Conservation (phyloP, 2,797 vertebrate genomes). For the Strix occidentalis region DNA sequence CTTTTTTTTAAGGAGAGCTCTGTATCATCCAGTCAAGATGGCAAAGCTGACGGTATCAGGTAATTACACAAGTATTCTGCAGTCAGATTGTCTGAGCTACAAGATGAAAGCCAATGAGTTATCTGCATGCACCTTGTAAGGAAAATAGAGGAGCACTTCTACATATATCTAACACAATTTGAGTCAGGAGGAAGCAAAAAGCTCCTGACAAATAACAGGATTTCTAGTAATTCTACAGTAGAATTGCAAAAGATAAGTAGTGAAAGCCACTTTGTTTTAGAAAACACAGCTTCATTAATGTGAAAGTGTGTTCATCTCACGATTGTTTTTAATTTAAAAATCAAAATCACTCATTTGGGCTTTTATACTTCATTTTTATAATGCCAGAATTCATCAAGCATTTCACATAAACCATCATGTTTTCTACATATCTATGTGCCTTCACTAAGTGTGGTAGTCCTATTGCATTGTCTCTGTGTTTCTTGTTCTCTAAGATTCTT, state of each 20-base stretch:
- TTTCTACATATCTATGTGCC: background rate
- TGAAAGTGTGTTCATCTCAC: background rate
- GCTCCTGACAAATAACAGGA: background rate
- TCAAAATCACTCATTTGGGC: background rate
- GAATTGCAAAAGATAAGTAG: background rate
- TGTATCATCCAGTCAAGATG: accelerated
- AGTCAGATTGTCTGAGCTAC: background rate
- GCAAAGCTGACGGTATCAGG: background rate
- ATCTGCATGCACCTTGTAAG: background rate
- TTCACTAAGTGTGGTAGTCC: background rate
- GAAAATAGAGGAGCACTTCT: background rate
- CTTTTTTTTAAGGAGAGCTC: background rate
- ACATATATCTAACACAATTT: background rate
- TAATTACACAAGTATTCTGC: background rate
- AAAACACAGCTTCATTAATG: background rate
- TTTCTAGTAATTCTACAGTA: background rate
- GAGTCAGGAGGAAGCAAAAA: background rate
- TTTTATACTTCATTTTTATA: background rate
- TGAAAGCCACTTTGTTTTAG: background rate
- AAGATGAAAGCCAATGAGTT: background rate
- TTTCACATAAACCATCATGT: background rate
- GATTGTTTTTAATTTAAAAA: background rate
- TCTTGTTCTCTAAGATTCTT: background rate
- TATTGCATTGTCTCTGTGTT: background rate
- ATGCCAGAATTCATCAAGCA: background rate